These are phyloP conservation scores for Pampus argenteus DNA, from an alignment of 2,797 vertebrate species.

Conservation along the genomic window DNA sequence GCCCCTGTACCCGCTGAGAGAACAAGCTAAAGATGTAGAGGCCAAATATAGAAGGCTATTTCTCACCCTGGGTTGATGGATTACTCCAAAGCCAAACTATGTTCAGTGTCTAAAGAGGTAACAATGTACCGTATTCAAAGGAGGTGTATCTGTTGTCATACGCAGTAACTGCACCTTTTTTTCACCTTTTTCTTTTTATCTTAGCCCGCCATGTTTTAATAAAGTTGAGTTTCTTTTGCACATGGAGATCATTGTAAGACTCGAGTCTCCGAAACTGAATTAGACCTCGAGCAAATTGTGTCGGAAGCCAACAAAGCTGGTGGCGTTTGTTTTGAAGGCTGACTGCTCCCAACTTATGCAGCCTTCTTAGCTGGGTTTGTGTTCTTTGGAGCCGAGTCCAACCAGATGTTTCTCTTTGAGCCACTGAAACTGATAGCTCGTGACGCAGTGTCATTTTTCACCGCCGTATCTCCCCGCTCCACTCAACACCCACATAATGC, in stretches of 20 bases:
- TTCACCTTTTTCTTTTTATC: conserved; percentile 55
- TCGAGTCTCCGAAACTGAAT: conserved; percentile 49
- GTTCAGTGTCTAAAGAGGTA: conserved; percentile 79
- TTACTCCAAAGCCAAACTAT: conserved; percentile 91
- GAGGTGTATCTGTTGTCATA: conserved; percentile 59
- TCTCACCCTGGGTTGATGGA: conserved; percentile 92
- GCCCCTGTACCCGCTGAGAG: conserved; percentile 82
- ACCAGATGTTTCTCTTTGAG: conserved; percentile 89
- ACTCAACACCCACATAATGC: conserved; percentile 83
- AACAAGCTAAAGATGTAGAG: conserved; percentile 78
- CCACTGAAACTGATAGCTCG: conserved; percentile 85
- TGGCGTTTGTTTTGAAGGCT: conserved; percentile 79
- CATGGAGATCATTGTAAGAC: conserved; percentile 45
- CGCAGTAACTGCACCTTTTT: conserved; percentile 47
- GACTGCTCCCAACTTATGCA: conserved; percentile 74
- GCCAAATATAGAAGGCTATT: conserved; percentile 96
- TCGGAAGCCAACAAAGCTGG: conserved; percentile 74
- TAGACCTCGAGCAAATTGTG: conserved; percentile 67
- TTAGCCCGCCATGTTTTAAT: conserved; percentile 8
- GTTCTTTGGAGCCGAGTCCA: conserved; percentile 82
- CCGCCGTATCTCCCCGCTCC: conserved; percentile 68
- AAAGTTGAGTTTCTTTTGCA: conserved; percentile 35
- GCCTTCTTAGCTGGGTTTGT: conserved; percentile 80
- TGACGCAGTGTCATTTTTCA: conserved; percentile 83
- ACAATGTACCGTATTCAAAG: conserved; percentile 74